Conservation (phyloP, 1,140 invertebrate genomes). For the Eubasilissa regina region DNA sequence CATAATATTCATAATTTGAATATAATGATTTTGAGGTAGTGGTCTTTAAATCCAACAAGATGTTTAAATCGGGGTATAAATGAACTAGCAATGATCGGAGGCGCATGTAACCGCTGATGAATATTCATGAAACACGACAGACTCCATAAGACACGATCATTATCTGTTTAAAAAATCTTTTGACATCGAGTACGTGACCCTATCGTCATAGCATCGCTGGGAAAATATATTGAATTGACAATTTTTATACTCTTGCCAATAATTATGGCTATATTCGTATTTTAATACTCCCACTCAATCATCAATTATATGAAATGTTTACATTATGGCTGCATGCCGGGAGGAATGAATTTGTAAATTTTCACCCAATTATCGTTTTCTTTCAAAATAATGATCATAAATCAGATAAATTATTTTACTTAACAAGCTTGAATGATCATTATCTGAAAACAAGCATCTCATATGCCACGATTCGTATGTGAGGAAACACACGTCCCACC, state of each 20-base stretch:
- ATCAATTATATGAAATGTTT: conserved; percentile 1
- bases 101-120: neutral
- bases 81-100: neutral
- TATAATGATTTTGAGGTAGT: neutral
- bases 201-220: neutral
- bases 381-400: too few relatives aligned
- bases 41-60: neutral
- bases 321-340: neutral
- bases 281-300: conserved; percentile 3
- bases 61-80: neutral
- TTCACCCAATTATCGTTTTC: too few relatives aligned
- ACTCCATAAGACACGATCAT: conserved; percentile 6
- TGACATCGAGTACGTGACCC: conserved; percentile 15
- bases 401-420: too few relatives aligned
- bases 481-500: too few relatives aligned
- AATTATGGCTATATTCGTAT: conserved; percentile 9
- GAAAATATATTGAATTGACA: neutral
- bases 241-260: neutral
- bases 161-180: conserved; percentile 12
- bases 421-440: too few relatives aligned
- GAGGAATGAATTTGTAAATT: too few relatives aligned
- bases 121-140: conserved; percentile 8
- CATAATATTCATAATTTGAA: neutral
- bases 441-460: too few relatives aligned
- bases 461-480: too few relatives aligned